Evolutionary conservation across 2,888 invertebrate genomes (phyloP), one percentile per base, ranked within the genome.

Genomic region (Patella depressa): DNA sequence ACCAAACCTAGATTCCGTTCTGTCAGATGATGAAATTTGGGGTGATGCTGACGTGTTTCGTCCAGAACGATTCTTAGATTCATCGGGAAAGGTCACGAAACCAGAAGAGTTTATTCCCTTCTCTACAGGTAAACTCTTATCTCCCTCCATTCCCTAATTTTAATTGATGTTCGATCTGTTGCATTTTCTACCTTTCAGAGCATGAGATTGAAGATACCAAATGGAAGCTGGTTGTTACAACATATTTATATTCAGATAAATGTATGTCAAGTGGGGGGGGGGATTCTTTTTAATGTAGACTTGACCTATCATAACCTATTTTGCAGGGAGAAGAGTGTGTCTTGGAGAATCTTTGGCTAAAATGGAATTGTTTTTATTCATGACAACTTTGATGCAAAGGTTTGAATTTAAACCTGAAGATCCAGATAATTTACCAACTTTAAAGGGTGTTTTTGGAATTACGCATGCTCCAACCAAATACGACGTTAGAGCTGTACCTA

Each of bases 31-130:
- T 14, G 71, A 74, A 0, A 53, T 81, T 3, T 89, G 87, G 83
- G 71, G 73, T 4, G 79, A 87, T 34, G 87, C 88, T 1, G 74
- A 81, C 29, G 69, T 70, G 34, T 89, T 88, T 76, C 74, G 82
- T 17, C 89, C 89, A 7, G 85, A 87, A 54, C 78, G 87, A 15
- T 88, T 87, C 78, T 79, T 89, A 7, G 80, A 80, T 45, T 75
- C 69, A 24, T 76, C 79, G 2, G 82, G 81, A n/a, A 79, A 77
- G 34, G n/a, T 80, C 12, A 54, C 54, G 2, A 69, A 75, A 17
- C 79, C 77, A 2, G 81, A 81, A 14, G 78, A 82, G 73, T 79
- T 81, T 54, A 80, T 84, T 57, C 81, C 85, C 1, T 85, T 85
- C 59, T 79, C 80, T 15, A 75, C 82, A 5, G 85, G 83, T 81